phyloP scores from a whole-genome alignment of 2,888 invertebrate species.

The Drosophila percnosoma region DNA sequence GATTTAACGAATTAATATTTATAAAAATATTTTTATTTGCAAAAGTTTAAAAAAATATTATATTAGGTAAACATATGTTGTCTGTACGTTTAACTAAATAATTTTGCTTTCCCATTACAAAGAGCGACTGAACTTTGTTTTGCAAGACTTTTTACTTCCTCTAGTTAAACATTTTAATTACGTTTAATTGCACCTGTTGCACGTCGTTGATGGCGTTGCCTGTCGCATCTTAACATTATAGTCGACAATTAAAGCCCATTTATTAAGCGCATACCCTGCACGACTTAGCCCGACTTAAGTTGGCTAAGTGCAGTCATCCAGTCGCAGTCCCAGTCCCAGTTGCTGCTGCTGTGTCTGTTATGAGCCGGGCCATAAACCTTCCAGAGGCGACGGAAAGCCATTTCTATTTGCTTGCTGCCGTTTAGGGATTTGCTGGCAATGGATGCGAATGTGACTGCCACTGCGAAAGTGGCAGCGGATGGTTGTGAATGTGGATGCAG shows the following conservation, averaged over 20 bases:
- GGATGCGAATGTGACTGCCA: slow-evolving; percentile 6
- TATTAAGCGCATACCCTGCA: slow-evolving; percentile 51
- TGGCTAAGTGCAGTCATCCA: slow-evolving; percentile 34
- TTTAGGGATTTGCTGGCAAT: slow-evolving; percentile 55
- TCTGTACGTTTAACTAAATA: background rate
- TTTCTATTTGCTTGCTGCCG: slow-evolving; percentile 58
- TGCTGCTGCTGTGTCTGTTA: slow-evolving; percentile 18
- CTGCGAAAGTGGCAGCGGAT: background rate
- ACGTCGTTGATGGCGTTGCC: slow-evolving; percentile 14
- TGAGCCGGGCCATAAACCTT: slow-evolving; percentile 50
- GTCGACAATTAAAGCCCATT: slow-evolving; percentile 52
- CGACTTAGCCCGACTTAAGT: slow-evolving; percentile 44
- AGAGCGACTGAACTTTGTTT: slow-evolving; percentile 9
- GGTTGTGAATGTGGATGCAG: slow-evolving; percentile 11
- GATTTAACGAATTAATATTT: background rate
- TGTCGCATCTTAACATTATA: slow-evolving; percentile 23
- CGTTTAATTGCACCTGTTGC: slow-evolving; percentile 59
- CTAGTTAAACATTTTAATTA: slow-evolving; percentile 54
- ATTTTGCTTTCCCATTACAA: background rate
- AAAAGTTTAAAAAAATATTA: background rate
- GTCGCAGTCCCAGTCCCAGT: slow-evolving; percentile 12
- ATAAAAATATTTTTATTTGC: background rate
- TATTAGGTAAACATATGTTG: background rate
- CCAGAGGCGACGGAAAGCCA: slow-evolving; percentile 58
- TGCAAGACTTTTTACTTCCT: background rate